Conservation (phyloP, 2,113 vertebrate species). For the Carassius auratus region DNA sequence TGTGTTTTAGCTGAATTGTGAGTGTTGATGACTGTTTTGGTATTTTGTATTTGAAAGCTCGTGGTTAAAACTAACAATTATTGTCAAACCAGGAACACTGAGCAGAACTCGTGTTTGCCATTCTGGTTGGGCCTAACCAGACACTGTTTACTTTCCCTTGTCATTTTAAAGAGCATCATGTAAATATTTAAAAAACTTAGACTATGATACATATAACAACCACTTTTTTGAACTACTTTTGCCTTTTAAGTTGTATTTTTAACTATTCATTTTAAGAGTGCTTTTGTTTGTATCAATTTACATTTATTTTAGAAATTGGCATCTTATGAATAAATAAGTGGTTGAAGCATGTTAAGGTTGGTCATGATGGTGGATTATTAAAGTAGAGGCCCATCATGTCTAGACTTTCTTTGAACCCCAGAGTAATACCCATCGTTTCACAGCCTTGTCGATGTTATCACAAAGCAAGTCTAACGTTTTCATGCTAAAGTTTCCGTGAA, state of each 20-base stretch:
- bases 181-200: not conserved
- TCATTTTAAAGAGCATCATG: not conserved
- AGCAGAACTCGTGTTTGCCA: not conserved
- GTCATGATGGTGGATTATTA: slow-evolving; percentile 47
- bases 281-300: not conserved
- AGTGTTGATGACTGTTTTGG: not conserved
- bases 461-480: slow-evolving; percentile 50
- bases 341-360: slow-evolving; percentile 42
- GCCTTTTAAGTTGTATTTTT: not conserved
- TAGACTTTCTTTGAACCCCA: slow-evolving; percentile 57
- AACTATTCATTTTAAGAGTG: not conserved
- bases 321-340: slow-evolving; percentile 16
- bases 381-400: slow-evolving; percentile 49
- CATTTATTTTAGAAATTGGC: slow-evolving; percentile 12
- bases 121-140: not conserved
- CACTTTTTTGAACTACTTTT: not conserved
- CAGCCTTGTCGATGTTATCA: slow-evolving; percentile 59
- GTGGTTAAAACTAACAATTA: not conserved
- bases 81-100: not conserved
- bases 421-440: slow-evolving; percentile 44
- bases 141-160: not conserved
- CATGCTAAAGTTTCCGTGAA: slow-evolving; percentile 71
- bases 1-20: not conserved
- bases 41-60: slow-evolving; percentile 5
- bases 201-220: not conserved